These are phyloP conservation scores for Tineola bisselliella DNA, from an alignment of 2,888 invertebrate genomes.

Conservation along the genomic window DNA sequence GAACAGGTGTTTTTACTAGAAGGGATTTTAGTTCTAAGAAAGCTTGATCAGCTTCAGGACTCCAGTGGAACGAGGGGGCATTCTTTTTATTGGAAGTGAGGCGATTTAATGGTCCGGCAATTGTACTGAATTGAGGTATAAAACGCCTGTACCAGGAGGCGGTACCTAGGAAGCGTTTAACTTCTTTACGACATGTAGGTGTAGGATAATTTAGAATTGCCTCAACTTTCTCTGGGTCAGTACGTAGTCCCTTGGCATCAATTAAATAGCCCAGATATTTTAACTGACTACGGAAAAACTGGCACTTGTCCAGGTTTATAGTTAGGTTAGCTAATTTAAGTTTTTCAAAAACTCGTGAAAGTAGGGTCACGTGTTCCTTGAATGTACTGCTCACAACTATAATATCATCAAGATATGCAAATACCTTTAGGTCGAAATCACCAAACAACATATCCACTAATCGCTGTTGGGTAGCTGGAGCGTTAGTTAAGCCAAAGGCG, in stretches of 20 bases:
- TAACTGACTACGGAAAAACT: constrained; percentile 11
- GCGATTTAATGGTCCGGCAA: constrained; percentile 21
- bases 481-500: constrained; percentile 19
- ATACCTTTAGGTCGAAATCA: constrained; percentile 20
- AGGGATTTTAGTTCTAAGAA: constrained; percentile 13
- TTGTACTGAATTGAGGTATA: constrained; percentile 20
- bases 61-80: constrained; percentile 19
- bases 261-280: constrained; percentile 20
- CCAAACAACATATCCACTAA: constrained; percentile 20
- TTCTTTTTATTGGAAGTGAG: constrained; percentile 20
- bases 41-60: constrained; percentile 14
- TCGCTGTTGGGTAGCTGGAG: constrained; percentile 23
- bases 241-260: constrained; percentile 21
- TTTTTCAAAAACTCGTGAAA: constrained; percentile 18
- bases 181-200: constrained; percentile 19
- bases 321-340: constrained; percentile 19
- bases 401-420: constrained; percentile 21
- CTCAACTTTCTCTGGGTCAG: constrained; percentile 22
- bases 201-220: constrained; percentile 21
- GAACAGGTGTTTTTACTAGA: constrained; percentile 13
- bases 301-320: constrained; percentile 18
- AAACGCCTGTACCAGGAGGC: constrained; percentile 22
- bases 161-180: constrained; percentile 21
- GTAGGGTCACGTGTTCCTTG: constrained; percentile 20
- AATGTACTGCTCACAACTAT: constrained; percentile 19